phyloP scores from a whole-genome alignment of 2,113 vertebrate genomes.

The Panurus biarmicus region DNA sequence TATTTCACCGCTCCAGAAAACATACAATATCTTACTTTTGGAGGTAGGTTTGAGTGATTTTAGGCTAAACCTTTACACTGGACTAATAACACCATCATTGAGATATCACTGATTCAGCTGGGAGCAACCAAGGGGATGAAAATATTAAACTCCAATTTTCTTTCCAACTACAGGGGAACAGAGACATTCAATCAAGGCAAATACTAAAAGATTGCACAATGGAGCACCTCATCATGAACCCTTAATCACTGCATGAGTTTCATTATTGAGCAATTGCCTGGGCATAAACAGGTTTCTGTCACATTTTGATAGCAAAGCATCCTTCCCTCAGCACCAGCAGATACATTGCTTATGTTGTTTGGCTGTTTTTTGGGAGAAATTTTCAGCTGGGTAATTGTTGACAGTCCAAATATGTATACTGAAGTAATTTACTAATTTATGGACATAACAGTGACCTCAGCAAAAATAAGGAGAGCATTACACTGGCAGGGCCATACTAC shows the following conservation, averaged over 20 bases:
- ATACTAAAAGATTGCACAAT: neutral
- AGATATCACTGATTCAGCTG: neutral
- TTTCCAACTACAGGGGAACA: neutral
- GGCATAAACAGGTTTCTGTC: neutral
- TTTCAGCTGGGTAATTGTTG: neutral
- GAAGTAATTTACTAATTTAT: neutral
- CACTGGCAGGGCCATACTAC: neutral
- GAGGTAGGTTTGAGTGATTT: neutral
- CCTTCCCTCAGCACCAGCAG: neutral
- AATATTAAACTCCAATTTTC: neutral
- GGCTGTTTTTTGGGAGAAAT: neutral
- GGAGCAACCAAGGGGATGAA: neutral
- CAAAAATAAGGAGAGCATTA: neutral
- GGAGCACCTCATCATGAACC: fast-evolving
- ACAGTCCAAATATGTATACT: neutral
- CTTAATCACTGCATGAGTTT: neutral
- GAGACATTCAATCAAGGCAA: neutral
- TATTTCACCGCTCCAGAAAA: neutral
- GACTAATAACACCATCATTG: neutral
- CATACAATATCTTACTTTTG: neutral
- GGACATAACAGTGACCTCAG: neutral
- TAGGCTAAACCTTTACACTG: neutral
- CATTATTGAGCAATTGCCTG: neutral
- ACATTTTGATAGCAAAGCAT: neutral
- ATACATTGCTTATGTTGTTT: neutral